Percentiles rank a stretch among this genome's conserved stretches.
Evolutionary conservation across 2,797 vertebrate species (phyloP).

Genomic region (Enteromius argenteus): DNA sequence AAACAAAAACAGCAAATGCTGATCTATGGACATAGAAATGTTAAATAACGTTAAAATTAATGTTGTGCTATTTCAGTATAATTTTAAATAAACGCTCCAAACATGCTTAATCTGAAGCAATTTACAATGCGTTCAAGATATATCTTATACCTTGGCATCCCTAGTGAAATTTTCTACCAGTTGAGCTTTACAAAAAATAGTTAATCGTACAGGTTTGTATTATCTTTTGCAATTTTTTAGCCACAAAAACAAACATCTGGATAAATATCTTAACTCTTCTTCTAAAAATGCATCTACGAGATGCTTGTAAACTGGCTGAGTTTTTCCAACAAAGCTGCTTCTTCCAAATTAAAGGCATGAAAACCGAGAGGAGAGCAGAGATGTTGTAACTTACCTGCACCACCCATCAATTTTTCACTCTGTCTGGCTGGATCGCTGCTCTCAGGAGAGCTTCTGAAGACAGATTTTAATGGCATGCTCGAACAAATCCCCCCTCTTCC

Average conservation of each 20-base stretch:
- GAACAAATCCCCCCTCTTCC: slow-evolving; percentile 63
- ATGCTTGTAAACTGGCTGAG: not conserved
- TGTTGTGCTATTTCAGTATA: not conserved
- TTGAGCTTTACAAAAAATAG: not conserved
- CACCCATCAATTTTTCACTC: slow-evolving; percentile 56
- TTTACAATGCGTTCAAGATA: not conserved
- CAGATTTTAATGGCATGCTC: slow-evolving; percentile 66
- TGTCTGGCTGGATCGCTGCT: slow-evolving; percentile 62
- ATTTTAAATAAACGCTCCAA: not conserved
- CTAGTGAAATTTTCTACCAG: not conserved
- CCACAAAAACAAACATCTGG: not conserved
- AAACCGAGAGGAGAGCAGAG: not conserved
- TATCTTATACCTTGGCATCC: no score
- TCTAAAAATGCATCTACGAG: not conserved
- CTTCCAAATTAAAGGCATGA: slow-evolving; percentile 1
- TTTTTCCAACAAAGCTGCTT: not conserved
- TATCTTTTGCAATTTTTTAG: not conserved
- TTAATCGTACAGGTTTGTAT: not conserved
- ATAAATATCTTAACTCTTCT: not conserved
- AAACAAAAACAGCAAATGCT: not conserved
- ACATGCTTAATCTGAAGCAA: not conserved
- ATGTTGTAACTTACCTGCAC: slow-evolving; percentile 26
- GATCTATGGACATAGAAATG: not conserved
- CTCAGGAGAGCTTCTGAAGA: slow-evolving; percentile 67
- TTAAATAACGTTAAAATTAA: not conserved